These are phyloP conservation scores for Gambusia holbrooki DNA, from an alignment of 2,113 vertebrate species.

Conservation along the genomic window DNA sequence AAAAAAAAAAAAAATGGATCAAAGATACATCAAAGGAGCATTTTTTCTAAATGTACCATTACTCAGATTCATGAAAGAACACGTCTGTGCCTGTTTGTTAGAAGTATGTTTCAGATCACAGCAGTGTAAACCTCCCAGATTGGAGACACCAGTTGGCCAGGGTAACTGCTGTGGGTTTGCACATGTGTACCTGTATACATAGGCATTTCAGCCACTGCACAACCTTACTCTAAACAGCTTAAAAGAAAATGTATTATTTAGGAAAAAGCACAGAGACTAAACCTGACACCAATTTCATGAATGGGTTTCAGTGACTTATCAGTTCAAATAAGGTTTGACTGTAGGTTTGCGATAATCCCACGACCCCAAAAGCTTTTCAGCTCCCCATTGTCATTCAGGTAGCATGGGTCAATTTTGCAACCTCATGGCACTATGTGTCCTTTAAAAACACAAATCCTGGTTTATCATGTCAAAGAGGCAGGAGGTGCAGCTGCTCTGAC, in stretches of 20 bases:
- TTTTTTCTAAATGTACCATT: slow-evolving; percentile 40
- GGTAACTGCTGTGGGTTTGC: slow-evolving; percentile 17
- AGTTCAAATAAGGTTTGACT: neutral
- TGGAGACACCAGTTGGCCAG: slow-evolving; percentile 22
- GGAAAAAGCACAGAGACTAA: neutral
- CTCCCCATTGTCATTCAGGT: too few relatives aligned
- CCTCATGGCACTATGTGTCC: too few relatives aligned
- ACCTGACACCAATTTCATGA: neutral
- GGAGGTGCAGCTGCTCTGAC: too few relatives aligned
- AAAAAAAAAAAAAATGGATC: slow-evolving; percentile 22
- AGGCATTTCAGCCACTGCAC: neutral
- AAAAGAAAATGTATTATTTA: neutral
- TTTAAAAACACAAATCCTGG: too few relatives aligned
- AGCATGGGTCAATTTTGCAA: too few relatives aligned
- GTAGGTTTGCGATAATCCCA: too few relatives aligned
- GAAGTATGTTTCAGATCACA: slow-evolving; percentile 21
- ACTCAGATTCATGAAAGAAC: slow-evolving; percentile 31
- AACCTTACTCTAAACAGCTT: neutral
- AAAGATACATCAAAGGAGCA: slow-evolving; percentile 36
- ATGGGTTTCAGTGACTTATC: neutral
- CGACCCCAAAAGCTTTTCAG: too few relatives aligned
- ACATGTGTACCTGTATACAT: neutral
- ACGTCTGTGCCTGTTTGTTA: slow-evolving; percentile 15
- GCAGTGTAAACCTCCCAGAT: slow-evolving; percentile 17
- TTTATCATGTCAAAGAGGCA: too few relatives aligned